Evolutionary conservation across 2,797 vertebrate species (phyloP).

Genomic region (Simalia tracyae): DNA sequence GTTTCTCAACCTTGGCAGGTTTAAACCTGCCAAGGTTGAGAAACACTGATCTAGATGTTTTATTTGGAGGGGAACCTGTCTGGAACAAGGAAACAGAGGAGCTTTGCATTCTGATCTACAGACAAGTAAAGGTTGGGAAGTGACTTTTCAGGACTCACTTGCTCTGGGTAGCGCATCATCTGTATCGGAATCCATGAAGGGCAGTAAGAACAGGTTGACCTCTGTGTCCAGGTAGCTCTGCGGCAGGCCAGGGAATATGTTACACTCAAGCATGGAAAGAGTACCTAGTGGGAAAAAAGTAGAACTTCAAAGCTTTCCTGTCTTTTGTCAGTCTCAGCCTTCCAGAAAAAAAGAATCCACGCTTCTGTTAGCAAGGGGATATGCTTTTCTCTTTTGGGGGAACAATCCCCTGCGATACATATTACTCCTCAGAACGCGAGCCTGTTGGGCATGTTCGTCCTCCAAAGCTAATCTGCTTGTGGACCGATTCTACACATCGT

Average conservation of each 20-base stretch:
- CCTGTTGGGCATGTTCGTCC: no score
- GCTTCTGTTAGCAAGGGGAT: background rate
- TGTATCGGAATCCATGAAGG: constrained; percentile 82
- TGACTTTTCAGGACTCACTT: constrained; percentile 66
- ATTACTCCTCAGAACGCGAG: no score
- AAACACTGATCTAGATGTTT: background rate
- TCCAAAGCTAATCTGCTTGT: no score
- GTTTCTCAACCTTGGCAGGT: no score
- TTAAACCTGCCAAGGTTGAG: no score
- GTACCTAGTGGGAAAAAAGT: constrained; percentile 71
- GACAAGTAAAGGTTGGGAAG: background rate
- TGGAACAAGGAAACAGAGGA: no score
- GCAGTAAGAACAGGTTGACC: constrained; percentile 90
- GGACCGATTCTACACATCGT: background rate
- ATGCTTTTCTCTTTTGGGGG: background rate
- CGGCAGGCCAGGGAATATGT: constrained; percentile 84
- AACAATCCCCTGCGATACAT: no score
- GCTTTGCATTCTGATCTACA: no score
- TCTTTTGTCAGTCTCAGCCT: background rate
- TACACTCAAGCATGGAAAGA: constrained; percentile 89
- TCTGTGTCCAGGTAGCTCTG: constrained; percentile 83
- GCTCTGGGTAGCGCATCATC: constrained; percentile 82
- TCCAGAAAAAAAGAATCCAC: background rate
- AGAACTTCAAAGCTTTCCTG: background rate
- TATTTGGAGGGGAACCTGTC: background rate